Evolutionary conservation across 2,888 invertebrate species (phyloP).

Genomic region (Cheilosia vulpina): DNA sequence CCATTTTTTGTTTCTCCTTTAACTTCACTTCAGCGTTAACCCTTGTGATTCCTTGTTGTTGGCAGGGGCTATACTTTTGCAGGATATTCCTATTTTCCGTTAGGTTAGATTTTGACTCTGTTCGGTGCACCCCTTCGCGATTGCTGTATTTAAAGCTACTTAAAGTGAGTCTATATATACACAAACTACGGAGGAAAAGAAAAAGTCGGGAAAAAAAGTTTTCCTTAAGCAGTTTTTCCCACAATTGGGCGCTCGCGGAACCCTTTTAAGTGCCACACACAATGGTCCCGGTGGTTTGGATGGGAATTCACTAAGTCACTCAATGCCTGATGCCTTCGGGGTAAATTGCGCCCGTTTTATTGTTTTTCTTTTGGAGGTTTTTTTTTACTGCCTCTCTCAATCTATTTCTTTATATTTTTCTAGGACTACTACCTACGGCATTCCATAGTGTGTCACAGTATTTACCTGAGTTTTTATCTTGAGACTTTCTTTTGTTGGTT

Average conservation of each 20-base stretch:
- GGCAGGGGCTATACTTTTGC: conserved; percentile 18
- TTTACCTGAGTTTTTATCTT: conserved; percentile 65
- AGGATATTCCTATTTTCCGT: conserved; percentile 68
- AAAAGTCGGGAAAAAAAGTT: conserved; percentile 28
- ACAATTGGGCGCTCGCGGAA: conserved; percentile 37
- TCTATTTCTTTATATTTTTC: conserved; percentile 12
- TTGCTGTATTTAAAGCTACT: conserved; percentile 43
- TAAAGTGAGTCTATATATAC: background rate
- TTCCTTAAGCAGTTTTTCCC: conserved; percentile 38
- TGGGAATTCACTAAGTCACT: conserved; percentile 72
- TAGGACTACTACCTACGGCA: conserved; percentile 43
- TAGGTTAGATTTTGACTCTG: conserved; percentile 56
- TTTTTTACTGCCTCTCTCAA: background rate
- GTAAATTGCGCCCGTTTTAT: conserved; percentile 47
- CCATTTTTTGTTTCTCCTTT: conserved; percentile 16
- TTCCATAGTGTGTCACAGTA: conserved; percentile 54
- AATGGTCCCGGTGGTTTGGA: conserved; percentile 37
- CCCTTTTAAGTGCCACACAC: conserved; percentile 57
- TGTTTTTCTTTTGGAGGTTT: conserved; percentile 14
- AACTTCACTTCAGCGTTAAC: background rate
- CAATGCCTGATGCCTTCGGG: conserved; percentile 56
- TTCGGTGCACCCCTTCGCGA: conserved; percentile 7
- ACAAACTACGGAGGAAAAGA: background rate
- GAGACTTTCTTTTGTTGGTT: conserved; percentile 39
- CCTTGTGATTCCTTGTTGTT: conserved; percentile 7